These are phyloP conservation scores for Xestobium rufovillosum DNA, from an alignment of 2,888 invertebrate genomes.

Conservation along the genomic window DNA sequence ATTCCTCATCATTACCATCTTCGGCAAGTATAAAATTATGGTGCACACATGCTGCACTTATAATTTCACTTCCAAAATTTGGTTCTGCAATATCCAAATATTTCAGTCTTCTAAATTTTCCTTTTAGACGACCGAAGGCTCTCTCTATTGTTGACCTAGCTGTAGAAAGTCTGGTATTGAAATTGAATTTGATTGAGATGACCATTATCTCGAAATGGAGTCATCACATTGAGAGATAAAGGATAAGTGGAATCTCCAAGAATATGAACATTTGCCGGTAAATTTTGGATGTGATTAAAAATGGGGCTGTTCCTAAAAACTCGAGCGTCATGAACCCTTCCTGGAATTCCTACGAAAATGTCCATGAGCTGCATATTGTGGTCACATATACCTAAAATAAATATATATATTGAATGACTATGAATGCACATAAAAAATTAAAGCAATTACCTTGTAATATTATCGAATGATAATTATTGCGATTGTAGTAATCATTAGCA, in stretches of 20 bases:
- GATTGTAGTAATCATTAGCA: conserved; percentile 5
- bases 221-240: conserved; percentile 1
- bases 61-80: no score
- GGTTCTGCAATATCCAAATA: conserved; percentile 1
- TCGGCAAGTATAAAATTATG: no score
- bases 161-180: conserved; percentile 1
- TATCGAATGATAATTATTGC: conserved; percentile 7
- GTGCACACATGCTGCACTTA: no score
- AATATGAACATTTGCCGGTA: conserved; percentile 2
- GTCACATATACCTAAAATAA: conserved; percentile 9
- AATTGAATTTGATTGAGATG: conserved; percentile 3
- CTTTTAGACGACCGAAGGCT: conserved; percentile 5
- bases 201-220: not conserved
- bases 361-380: conserved; percentile 3
- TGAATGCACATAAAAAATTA: no score
- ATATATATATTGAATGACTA: no score
- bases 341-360: conserved; percentile 6
- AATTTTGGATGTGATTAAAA: conserved; percentile 4
- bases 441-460: conserved; percentile 9
- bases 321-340: conserved; percentile 8
- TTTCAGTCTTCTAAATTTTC: conserved; percentile 3
- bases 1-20: no score
- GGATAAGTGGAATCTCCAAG: not conserved
- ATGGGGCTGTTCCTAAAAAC: conserved; percentile 8
- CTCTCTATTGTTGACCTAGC: conserved; percentile 5